Conservation (phyloP, 2,113 vertebrate species). For the Dasyornis broadbenti region DNA sequence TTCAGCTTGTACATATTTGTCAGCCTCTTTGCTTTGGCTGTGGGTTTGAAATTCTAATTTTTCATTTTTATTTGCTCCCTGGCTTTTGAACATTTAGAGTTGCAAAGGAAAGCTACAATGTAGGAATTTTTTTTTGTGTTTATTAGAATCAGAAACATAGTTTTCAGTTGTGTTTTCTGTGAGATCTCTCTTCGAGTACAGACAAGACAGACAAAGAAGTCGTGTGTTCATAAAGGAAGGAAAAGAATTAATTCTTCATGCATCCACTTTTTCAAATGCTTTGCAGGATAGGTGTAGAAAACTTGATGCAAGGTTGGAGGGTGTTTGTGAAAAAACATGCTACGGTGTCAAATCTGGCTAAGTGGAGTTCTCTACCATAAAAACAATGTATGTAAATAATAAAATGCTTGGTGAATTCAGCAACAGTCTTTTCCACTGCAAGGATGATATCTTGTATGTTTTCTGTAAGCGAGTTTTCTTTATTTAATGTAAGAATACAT, state of each 20-base stretch:
- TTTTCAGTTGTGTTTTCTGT: neutral
- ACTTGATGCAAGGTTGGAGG: neutral
- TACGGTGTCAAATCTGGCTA: neutral
- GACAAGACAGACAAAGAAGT: neutral
- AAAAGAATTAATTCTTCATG: neutral
- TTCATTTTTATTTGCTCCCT: neutral
- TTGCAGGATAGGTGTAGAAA: neutral
- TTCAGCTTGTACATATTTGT: neutral
- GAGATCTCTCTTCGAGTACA: neutral
- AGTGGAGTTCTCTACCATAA: neutral
- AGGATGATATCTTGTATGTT: fast-evolving
- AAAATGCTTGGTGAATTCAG: neutral
- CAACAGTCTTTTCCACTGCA: neutral
- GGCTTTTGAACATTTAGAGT: neutral
- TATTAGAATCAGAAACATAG: neutral
- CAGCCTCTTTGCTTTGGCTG: neutral
- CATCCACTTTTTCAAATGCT: neutral
- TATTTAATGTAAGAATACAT: neutral
- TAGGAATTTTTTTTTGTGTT: neutral
- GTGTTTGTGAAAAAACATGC: neutral
- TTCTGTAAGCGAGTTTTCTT: neutral
- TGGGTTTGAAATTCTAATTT: neutral
- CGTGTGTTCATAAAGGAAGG: neutral
- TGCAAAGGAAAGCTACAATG: neutral
- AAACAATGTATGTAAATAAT: neutral